These are phyloP conservation scores for Globia sparganii DNA, from an alignment of 2,888 invertebrate species.

Conservation along the genomic window DNA sequence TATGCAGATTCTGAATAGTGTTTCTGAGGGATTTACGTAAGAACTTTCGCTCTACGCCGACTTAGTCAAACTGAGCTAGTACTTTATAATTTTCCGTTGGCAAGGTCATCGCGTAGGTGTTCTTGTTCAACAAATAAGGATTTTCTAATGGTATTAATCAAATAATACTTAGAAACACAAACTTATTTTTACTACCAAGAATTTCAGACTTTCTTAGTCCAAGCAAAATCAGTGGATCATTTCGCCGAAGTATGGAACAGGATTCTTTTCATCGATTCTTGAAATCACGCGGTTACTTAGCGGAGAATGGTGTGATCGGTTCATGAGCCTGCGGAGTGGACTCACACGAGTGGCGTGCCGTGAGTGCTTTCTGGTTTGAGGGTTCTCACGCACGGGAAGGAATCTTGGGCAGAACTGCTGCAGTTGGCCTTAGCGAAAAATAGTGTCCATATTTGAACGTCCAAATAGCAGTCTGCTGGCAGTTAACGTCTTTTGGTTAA, in stretches of 20 bases:
- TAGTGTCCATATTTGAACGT: background rate
- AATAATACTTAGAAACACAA: background rate
- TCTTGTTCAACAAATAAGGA: background rate
- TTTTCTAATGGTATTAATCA: background rate
- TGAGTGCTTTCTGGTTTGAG: constrained; percentile 76
- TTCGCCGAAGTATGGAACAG: constrained; percentile 56
- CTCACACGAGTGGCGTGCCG: constrained; percentile 73
- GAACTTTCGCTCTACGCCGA: background rate
- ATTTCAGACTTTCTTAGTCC: background rate
- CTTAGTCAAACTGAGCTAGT: background rate
- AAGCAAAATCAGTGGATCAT: constrained; percentile 52
- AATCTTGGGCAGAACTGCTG: constrained; percentile 9
- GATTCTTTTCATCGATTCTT: constrained; percentile 64
- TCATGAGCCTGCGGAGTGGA: constrained; percentile 64
- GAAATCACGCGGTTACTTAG: constrained; percentile 79
- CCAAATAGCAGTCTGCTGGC: background rate
- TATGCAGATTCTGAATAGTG: background rate
- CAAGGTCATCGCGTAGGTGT: background rate
- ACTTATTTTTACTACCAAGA: background rate
- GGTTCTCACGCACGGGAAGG: constrained; percentile 42
- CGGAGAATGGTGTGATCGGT: constrained; percentile 68
- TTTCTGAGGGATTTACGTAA: background rate
- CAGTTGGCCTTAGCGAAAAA: background rate
- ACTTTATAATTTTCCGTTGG: background rate
- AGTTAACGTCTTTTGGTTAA: background rate